Percentiles rank a stretch among this genome's conserved stretches.
These are phyloP conservation scores for Cynaeus angustus DNA, from an alignment of 2,888 invertebrate genomes.

Conservation along the genomic window DNA sequence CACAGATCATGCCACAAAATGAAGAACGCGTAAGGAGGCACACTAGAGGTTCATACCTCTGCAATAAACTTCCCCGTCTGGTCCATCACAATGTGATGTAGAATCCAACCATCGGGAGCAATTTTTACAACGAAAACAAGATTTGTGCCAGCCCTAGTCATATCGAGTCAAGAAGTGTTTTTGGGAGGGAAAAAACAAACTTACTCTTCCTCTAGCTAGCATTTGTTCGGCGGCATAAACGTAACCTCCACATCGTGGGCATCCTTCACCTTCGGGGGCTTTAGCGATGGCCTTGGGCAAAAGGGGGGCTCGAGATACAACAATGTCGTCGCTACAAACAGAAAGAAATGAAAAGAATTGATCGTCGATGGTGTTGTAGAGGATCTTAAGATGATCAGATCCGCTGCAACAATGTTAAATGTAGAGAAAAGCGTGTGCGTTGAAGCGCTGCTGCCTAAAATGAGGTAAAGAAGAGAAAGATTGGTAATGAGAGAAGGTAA, in stretches of 20 bases:
- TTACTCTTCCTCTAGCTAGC: conserved; percentile 92
- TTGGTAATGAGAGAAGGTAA: conserved; percentile 71
- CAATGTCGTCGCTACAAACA: conserved; percentile 61
- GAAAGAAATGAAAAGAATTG: conserved; percentile 6
- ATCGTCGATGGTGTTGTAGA: conserved; percentile 1
- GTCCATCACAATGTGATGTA: conserved; percentile 93
- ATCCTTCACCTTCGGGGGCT: conserved; percentile 90
- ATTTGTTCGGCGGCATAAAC: conserved; percentile 95
- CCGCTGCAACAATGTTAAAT: conserved; percentile 9
- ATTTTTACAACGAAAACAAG: conserved; percentile 91
- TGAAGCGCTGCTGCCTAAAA: conserved; percentile 59
- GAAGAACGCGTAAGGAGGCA: conserved; percentile 30
- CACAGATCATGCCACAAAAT: conserved; percentile 25
- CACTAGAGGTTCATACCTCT: conserved; percentile 78
- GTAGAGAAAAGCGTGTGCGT: conserved; percentile 53
- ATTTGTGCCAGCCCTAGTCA: conserved; percentile 88
- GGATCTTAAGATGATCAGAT: conserved; percentile 3
- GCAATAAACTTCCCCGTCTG: conserved; percentile 94
- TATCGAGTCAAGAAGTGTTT: conserved; percentile 23
- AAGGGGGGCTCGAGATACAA: conserved; percentile 64
- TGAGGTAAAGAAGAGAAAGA: conserved; percentile 39
- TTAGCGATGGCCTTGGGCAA: conserved; percentile 81
- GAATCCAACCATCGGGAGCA: conserved; percentile 91
- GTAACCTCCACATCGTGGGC: conserved; percentile 90
- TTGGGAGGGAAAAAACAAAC: conserved; percentile 62